A percentile compares a stretch with the other conserved stretches of the same genome.
These are phyloP conservation scores for Amblyraja radiata DNA, from an alignment of 2,797 vertebrate genomes.

Conservation along the genomic window DNA sequence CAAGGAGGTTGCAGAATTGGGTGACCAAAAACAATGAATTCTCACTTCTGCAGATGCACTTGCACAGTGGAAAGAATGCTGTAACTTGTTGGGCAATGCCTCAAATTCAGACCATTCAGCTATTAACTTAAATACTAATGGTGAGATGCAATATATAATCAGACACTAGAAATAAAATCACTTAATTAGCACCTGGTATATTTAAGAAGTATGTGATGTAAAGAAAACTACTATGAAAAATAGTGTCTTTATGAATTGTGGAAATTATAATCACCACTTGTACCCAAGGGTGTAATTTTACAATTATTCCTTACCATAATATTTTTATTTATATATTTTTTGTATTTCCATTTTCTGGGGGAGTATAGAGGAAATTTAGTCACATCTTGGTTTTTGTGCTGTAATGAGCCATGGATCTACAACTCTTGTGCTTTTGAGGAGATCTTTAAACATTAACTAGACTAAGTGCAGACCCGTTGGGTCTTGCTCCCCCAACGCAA, in stretches of 20 bases:
- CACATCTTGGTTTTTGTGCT: not conserved
- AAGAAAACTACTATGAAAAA: not conserved
- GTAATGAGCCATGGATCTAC: not conserved
- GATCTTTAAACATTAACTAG: not conserved
- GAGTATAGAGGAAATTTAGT: not conserved
- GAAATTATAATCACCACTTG: not conserved
- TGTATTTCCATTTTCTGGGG: not conserved
- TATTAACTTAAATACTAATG: not conserved
- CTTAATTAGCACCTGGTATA: not conserved
- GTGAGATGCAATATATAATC: not conserved
- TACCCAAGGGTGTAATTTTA: not conserved
- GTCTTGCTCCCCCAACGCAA: no score
- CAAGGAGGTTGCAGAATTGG: not conserved
- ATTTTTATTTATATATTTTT: not conserved
- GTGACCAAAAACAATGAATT: not conserved
- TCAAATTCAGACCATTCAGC: not conserved
- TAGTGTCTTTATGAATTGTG: not conserved
- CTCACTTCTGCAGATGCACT: not conserved
- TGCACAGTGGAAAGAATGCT: not conserved
- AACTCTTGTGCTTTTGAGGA: not conserved
- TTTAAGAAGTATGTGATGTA: not conserved
- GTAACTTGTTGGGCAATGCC: not conserved
- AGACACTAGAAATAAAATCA: not conserved
- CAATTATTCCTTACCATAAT: not conserved
- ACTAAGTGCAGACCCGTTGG: no score